phyloP scores from a whole-genome alignment of 1,140 invertebrate species.

The Drosophila pruinosa region DNA sequence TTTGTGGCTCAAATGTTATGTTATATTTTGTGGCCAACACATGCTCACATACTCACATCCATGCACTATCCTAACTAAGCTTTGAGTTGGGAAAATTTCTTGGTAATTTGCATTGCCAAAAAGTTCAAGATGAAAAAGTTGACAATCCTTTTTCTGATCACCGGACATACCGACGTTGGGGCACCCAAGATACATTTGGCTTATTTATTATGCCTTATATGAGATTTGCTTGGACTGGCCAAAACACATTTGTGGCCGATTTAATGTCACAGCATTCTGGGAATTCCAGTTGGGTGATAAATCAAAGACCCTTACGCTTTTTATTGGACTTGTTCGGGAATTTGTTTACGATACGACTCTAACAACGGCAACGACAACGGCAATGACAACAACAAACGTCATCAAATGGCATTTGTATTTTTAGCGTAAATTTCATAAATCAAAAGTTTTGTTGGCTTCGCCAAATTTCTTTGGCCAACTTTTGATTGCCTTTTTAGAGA shows the following conservation, averaged over 20 bases:
- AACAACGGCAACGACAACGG: constrained; percentile 8
- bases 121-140: constrained; percentile 39
- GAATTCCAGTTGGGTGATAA: constrained; percentile 42
- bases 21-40: constrained; percentile 29
- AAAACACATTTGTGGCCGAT: constrained; percentile 54
- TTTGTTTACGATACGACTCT: constrained; percentile 47
- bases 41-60: constrained; percentile 2
- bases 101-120: constrained; percentile 49
- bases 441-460: constrained; percentile 62
- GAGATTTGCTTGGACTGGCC: constrained; percentile 42
- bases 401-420: constrained; percentile 80
- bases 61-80: not conserved
- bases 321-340: constrained; percentile 78
- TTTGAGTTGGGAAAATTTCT: constrained; percentile 13
- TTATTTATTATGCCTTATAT: constrained; percentile 70
- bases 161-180: not conserved
- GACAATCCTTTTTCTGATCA: constrained; percentile 33
- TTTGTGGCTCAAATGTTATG: constrained; percentile 41
- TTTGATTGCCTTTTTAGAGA: constrained; percentile 71
- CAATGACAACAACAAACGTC: constrained; percentile 62
- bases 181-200: constrained; percentile 50
- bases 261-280: constrained; percentile 53
- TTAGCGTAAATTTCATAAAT: constrained; percentile 76
- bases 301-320: constrained; percentile 53
- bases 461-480: constrained; percentile 53